Evolutionary conservation across 2,797 vertebrate species (phyloP).

Genomic region (Periparus ater): DNA sequence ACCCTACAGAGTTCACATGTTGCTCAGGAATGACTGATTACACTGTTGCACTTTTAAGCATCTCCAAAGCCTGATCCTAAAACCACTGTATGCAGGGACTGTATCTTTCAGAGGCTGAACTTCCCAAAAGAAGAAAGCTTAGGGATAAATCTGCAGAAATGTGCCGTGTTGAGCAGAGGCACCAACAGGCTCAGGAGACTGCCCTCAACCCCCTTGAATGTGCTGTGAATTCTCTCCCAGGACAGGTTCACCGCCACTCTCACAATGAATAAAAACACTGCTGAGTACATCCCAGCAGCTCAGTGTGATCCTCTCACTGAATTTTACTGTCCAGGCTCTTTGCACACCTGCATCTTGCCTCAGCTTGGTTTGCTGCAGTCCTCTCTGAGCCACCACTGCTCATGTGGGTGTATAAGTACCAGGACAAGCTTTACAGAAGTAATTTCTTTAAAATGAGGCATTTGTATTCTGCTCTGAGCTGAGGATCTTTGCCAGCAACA

Average conservation of each 20-base stretch:
- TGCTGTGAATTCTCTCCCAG: background rate
- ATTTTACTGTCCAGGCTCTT: background rate
- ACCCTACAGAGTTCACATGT: background rate
- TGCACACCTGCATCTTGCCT: background rate
- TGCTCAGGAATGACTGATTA: background rate
- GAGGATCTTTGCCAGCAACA: background rate
- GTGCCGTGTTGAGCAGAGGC: background rate
- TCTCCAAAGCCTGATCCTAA: background rate
- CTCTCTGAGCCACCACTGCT: background rate
- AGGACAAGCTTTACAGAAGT: background rate
- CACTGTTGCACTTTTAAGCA: background rate
- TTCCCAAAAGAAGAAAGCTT: background rate
- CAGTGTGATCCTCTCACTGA: background rate
- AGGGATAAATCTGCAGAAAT: background rate
- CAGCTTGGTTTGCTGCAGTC: background rate
- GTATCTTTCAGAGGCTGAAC: background rate
- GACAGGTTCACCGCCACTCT: background rate
- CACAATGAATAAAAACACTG: background rate
- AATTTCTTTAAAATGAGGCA: background rate
- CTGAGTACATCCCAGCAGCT: background rate
- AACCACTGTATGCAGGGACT: accelerated
- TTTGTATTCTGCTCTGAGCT: background rate
- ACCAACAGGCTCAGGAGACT: background rate
- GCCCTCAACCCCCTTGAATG: background rate
- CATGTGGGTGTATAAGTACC: background rate